Percentiles rank a stretch among this genome's conserved stretches.
Evolutionary conservation across 2,113 vertebrate species (phyloP).

Genomic region (Archilochus colubris): DNA sequence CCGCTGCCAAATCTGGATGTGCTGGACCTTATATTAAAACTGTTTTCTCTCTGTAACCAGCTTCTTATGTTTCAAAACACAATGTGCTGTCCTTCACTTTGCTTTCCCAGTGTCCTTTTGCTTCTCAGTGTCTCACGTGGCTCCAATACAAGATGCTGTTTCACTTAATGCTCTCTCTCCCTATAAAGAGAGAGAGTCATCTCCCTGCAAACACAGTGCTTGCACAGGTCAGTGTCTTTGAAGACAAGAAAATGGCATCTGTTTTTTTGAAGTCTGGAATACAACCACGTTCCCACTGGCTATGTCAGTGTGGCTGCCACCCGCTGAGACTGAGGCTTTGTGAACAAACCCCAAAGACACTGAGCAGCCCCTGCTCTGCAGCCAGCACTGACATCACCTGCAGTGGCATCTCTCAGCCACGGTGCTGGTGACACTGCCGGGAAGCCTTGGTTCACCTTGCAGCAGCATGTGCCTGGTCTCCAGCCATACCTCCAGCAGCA

Average conservation of each 20-base stretch:
- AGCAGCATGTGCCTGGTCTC: neutral
- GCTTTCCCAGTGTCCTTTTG: neutral
- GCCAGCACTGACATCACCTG: neutral
- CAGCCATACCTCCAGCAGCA: neutral
- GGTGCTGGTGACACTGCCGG: rapidly evolving
- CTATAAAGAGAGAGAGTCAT: neutral
- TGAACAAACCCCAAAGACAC: neutral
- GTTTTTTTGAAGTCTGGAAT: neutral
- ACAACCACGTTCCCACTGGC: neutral
- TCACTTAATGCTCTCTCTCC: neutral
- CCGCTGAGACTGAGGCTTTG: rapidly evolving
- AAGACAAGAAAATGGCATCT: neutral
- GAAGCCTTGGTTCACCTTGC: neutral
- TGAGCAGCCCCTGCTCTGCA: neutral
- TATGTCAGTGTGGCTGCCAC: rapidly evolving
- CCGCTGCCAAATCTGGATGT: neutral
- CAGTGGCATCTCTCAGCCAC: neutral
- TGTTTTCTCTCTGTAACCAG: neutral
- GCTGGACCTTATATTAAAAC: neutral
- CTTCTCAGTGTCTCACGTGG: neutral
- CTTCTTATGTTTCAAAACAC: neutral
- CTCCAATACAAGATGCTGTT: neutral
- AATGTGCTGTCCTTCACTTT: neutral
- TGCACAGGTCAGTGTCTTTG: neutral
- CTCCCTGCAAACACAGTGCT: neutral